These are phyloP conservation scores for Holothuria scabra DNA, from an alignment of 53 echinoderm and acorn worm genomes.

Conservation along the genomic window DNA sequence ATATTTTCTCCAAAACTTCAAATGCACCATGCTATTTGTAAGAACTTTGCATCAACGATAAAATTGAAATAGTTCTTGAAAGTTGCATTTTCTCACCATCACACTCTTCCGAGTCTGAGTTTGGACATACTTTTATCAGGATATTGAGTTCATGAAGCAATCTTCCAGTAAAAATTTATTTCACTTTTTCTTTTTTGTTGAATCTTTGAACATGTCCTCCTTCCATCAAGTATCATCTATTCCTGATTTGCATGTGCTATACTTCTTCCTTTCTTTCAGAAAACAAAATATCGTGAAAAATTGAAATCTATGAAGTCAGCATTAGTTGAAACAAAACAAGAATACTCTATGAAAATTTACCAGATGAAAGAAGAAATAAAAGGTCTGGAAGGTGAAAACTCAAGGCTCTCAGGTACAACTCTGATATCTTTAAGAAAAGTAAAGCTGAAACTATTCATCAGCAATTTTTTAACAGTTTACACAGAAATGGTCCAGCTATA, in stretches of 20 bases:
- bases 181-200: neutral
- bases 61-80: too few species aligned
- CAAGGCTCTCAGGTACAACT: slow-evolving; percentile 67
- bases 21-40: too few species aligned
- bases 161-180: too few species aligned
- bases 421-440: neutral
- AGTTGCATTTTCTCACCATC: too few species aligned
- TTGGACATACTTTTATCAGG: too few species aligned
- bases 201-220: neutral
- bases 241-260: too few species aligned
- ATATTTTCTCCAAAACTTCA: too few species aligned
- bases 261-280: slow-evolving; percentile 44
- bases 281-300: slow-evolving; percentile 76
- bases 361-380: slow-evolving; percentile 84
- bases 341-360: slow-evolving; percentile 82
- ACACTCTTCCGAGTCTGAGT: too few species aligned
- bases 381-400: slow-evolving; percentile 79
- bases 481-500: too few species aligned
- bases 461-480: too few species aligned
- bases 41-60: too few species aligned
- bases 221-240: neutral
- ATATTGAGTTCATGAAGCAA: too few species aligned
- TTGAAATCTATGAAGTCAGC: slow-evolving; percentile 74
- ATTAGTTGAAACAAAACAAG: slow-evolving; percentile 84
- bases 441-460: neutral